Evolutionary conservation across 2,113 vertebrate species (phyloP).

Genomic region (Spea multiplicata): DNA sequence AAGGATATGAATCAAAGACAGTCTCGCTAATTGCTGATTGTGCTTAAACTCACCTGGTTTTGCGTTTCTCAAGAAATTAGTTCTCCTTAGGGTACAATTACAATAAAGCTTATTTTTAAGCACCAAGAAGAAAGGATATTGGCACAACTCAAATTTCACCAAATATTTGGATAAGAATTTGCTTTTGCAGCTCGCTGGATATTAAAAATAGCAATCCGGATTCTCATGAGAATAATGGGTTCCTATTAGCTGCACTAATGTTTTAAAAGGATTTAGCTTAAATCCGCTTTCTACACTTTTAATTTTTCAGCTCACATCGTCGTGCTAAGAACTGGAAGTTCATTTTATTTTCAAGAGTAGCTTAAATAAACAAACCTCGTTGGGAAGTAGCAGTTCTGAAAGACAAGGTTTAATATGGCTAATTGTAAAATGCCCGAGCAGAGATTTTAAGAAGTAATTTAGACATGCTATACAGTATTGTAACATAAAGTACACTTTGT

Average conservation of each 20-base stretch:
- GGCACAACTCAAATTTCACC: constrained; percentile 68
- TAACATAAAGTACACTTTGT: constrained; percentile 9
- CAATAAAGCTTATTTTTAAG: constrained; percentile 54
- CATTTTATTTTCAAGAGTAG: constrained; percentile 53
- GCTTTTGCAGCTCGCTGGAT: constrained; percentile 62
- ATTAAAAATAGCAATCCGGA: constrained; percentile 61
- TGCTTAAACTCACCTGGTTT: constrained; percentile 65
- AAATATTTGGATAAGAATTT: constrained; percentile 71
- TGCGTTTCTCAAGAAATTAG: constrained; percentile 60
- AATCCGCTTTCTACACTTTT: constrained; percentile 53
- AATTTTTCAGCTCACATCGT: constrained; percentile 59
- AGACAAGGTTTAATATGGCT: constrained; percentile 54
- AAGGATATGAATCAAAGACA: constrained; percentile 42
- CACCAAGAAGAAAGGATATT: constrained; percentile 61
- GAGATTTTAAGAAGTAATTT: constrained; percentile 53
- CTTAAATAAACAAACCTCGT: constrained; percentile 36
- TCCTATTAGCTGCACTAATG: constrained; percentile 57
- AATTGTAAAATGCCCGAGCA: constrained; percentile 52
- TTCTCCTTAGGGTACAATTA: constrained; percentile 66
- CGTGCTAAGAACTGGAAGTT: constrained; percentile 49
- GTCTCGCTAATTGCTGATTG: constrained; percentile 53
- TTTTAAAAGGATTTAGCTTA: constrained; percentile 62
- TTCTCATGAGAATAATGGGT: constrained; percentile 60
- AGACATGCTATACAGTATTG: constrained; percentile 50
- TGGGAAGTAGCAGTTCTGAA: constrained; percentile 47